Evolutionary conservation across 2,113 vertebrate species (phyloP).

Genomic region (Gambusia holbrooki): DNA sequence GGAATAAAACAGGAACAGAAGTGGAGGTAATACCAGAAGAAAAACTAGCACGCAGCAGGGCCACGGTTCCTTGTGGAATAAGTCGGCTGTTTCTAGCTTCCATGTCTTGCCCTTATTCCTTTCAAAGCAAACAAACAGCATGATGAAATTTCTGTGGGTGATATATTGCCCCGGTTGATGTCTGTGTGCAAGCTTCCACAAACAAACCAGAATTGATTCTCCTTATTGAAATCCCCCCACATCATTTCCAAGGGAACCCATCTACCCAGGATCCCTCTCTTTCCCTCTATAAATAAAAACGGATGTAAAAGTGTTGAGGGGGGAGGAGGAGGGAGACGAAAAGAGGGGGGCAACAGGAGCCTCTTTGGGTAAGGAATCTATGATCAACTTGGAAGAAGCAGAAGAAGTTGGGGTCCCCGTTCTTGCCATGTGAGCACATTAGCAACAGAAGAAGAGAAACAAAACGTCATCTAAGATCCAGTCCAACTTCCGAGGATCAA

Average conservation of each 20-base stretch:
- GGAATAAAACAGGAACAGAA: constrained; percentile 18
- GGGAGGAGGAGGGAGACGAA: too few relatives aligned
- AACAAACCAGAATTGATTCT: constrained; percentile 61
- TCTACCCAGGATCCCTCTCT: constrained; percentile 29
- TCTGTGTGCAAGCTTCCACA: constrained; percentile 43
- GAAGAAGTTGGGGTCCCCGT: constrained; percentile 23
- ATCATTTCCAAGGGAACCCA: constrained; percentile 51
- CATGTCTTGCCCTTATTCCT: constrained; percentile 26
- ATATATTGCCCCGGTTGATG: constrained; percentile 55
- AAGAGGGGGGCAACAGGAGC: constrained; percentile 4
- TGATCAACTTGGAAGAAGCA: constrained; percentile 19
- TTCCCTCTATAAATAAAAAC: constrained; percentile 41
- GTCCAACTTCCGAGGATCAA: constrained; percentile 61
- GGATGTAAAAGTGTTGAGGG: background rate
- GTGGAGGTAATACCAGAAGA: constrained; percentile 19
- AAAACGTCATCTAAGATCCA: constrained; percentile 36
- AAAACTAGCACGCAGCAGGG: constrained; percentile 11
- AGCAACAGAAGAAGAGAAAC: constrained; percentile 42
- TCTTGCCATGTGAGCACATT: constrained; percentile 57
- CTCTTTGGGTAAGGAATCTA: constrained; percentile 15
- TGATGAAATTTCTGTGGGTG: constrained; percentile 58
- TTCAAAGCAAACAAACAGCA: constrained; percentile 56
- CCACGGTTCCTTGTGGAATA: constrained; percentile 26
- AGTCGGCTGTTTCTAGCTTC: constrained; percentile 24
- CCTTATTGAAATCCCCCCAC: constrained; percentile 64